phyloP scores from a whole-genome alignment of 2,113 vertebrate species.

The Rana temporaria region DNA sequence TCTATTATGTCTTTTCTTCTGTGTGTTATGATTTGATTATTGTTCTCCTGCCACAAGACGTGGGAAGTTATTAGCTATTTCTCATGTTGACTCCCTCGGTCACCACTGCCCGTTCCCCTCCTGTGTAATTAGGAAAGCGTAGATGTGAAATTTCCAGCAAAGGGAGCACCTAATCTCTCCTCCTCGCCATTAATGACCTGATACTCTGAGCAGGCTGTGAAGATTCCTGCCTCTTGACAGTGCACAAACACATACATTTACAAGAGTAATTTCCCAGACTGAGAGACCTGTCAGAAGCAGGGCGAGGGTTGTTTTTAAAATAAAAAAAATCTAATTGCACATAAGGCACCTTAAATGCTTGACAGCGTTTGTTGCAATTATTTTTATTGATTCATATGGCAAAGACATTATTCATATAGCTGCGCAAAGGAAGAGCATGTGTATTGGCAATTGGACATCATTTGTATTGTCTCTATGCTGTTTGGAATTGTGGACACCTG shows the following conservation, averaged over 20 bases:
- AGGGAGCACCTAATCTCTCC: slow-evolving; percentile 59
- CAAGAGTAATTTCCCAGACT: slow-evolving; percentile 60
- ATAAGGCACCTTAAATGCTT: too few species aligned
- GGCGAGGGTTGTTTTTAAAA: background rate
- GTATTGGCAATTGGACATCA: too few species aligned
- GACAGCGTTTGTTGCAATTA: too few species aligned
- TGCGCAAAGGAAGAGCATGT: too few species aligned
- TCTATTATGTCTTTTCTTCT: background rate
- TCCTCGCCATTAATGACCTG: slow-evolving; percentile 61
- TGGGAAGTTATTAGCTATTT: slow-evolving; percentile 28
- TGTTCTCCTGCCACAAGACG: slow-evolving; percentile 4
- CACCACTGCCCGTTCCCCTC: slow-evolving; percentile 15
- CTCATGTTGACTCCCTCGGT: slow-evolving; percentile 9
- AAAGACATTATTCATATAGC: too few species aligned
- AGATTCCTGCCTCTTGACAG: slow-evolving; percentile 64
- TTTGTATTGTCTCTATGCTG: too few species aligned
- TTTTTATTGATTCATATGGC: too few species aligned
- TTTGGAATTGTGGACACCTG: too few species aligned
- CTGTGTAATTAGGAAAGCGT: slow-evolving; percentile 42
- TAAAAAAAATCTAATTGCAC: too few species aligned
- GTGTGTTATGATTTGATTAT: slow-evolving; percentile 22
- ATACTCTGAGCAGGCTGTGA: slow-evolving; percentile 60
- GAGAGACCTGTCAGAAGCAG: slow-evolving; percentile 58
- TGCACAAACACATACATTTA: slow-evolving; percentile 62
- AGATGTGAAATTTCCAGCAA: slow-evolving; percentile 40